These are phyloP conservation scores for Pungitius pungitius DNA, from an alignment of 2,113 vertebrate species.

Conservation along the genomic window DNA sequence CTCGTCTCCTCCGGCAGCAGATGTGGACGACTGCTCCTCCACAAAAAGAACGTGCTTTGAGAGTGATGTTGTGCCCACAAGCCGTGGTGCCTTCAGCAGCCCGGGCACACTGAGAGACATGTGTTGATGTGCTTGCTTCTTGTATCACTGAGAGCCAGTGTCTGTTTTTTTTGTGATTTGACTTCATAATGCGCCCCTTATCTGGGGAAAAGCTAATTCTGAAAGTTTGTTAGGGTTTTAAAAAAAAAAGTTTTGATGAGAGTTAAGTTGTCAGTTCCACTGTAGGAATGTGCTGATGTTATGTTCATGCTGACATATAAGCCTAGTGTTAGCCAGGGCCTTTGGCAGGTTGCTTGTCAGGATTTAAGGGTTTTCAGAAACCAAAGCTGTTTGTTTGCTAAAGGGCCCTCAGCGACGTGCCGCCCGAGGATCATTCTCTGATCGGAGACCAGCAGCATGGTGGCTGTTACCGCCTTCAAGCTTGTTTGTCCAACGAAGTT, in stretches of 20 bases:
- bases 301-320: constrained; percentile 9
- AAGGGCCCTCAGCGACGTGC: constrained; percentile 26
- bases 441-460: constrained; percentile 35
- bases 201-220: no score
- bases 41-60: neutral
- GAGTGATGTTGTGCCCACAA: neutral
- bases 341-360: constrained; percentile 22
- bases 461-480: constrained; percentile 29
- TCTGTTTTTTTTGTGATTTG: neutral
- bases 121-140: neutral
- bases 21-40: neutral
- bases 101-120: neutral
- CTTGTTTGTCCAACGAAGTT: neutral
- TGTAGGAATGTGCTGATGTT: constrained; percentile 18
- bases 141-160: neutral
- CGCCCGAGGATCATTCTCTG: constrained; percentile 35
- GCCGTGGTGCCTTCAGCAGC: neutral
- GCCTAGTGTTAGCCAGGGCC: neutral
- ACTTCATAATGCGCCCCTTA: no score
- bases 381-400: constrained; percentile 36
- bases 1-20: neutral
- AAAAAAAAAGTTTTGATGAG: no score
- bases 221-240: no score
- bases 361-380: constrained; percentile 38
- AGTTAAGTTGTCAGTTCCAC: neutral